Conservation (phyloP, 2,888 invertebrate species). For the Heliconius hortense region DNA sequence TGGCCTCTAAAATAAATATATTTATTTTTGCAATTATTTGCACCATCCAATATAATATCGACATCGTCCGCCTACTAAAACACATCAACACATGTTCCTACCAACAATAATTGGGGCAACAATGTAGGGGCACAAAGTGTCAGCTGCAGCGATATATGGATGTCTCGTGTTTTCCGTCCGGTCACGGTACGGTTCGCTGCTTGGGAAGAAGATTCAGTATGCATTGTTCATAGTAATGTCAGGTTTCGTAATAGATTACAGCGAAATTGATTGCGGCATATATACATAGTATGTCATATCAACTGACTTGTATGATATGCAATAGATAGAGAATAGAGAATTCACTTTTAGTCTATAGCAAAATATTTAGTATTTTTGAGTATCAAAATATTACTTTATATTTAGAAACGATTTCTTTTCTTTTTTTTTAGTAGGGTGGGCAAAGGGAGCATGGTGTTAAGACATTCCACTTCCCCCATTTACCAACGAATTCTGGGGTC, state of each 20-base stretch:
- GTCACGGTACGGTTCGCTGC: background rate
- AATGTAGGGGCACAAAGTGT: constrained; percentile 9
- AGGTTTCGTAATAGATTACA: background rate
- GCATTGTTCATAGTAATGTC: constrained; percentile 15
- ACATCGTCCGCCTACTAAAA: constrained; percentile 6
- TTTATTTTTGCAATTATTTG: background rate
- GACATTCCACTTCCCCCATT: too few species aligned
- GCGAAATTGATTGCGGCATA: background rate
- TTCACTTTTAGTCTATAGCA: background rate
- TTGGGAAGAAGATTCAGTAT: constrained; percentile 15
- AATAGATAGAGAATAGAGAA: background rate
- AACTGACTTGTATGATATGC: background rate
- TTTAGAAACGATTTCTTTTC: background rate
- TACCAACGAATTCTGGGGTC: too few species aligned
- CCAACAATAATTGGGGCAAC: background rate
- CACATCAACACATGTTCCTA: background rate
- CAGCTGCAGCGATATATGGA: constrained; percentile 16
- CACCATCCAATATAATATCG: background rate
- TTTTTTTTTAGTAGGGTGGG: too few species aligned
- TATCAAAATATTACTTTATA: background rate
- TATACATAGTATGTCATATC: background rate
- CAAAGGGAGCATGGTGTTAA: too few species aligned
- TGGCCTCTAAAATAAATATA: background rate
- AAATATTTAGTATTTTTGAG: background rate
- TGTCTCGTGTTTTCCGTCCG: constrained; percentile 23